Evolutionary conservation across 2,888 invertebrate species (phyloP).

Genomic region (Diplolepis rosae): DNA sequence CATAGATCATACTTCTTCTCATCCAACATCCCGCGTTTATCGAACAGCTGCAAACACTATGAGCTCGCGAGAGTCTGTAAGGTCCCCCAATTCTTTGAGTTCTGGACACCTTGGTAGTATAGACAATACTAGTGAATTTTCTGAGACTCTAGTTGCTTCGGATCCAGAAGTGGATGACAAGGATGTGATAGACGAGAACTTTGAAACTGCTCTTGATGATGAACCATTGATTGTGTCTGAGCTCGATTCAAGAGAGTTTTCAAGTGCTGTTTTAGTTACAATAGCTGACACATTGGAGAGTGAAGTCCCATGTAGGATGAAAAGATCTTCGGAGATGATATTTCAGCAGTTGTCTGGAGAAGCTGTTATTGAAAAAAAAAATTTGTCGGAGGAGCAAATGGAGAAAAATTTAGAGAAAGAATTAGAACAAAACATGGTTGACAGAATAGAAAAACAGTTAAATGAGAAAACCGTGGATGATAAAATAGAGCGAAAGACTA

Average conservation of each 20-base stretch:
- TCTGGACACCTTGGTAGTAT: constrained; percentile 92
- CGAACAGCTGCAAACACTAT: constrained; percentile 90
- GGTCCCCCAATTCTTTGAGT: constrained; percentile 90
- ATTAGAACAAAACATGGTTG: neutral
- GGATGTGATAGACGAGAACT: constrained; percentile 78
- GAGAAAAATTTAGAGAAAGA: constrained; percentile 69
- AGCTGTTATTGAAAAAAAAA: constrained; percentile 53
- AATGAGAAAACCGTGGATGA: neutral
- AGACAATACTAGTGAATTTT: constrained; percentile 88
- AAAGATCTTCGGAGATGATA: constrained; percentile 92
- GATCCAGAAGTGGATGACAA: constrained; percentile 84
- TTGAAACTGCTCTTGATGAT: constrained; percentile 71
- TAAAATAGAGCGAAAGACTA: neutral
- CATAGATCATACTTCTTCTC: constrained; percentile 83
- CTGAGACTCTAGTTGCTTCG: constrained; percentile 94
- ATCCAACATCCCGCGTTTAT: constrained; percentile 88
- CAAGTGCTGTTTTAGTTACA: constrained; percentile 48
- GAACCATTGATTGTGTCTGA: constrained; percentile 54
- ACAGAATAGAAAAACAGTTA: neutral
- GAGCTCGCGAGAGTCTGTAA: constrained; percentile 92
- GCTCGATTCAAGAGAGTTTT: constrained; percentile 46
- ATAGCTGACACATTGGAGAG: constrained; percentile 75
- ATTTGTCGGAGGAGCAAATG: constrained; percentile 53
- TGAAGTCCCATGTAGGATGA: constrained; percentile 78
- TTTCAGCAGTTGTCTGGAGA: constrained; percentile 82